phyloP scores from a whole-genome alignment of 2,113 vertebrate species.

The Sinocyclocheilus grahami region DNA sequence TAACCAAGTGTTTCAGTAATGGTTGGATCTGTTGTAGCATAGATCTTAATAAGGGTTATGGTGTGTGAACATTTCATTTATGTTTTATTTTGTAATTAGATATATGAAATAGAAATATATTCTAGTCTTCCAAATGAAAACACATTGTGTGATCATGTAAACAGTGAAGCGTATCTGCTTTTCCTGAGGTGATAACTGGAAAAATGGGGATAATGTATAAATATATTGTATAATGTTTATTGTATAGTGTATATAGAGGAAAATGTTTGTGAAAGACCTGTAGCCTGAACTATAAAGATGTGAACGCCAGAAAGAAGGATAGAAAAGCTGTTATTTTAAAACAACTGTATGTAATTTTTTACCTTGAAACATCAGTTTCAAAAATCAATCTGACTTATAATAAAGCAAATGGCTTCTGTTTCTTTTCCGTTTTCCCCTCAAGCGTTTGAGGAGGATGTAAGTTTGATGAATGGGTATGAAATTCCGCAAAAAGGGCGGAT shows the following conservation, averaged over 20 bases:
- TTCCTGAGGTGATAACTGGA: slow-evolving; percentile 1
- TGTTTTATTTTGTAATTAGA: slow-evolving; percentile 47
- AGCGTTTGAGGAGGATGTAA: too few relatives aligned
- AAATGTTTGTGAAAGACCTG: neutral
- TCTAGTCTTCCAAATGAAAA: slow-evolving; percentile 59
- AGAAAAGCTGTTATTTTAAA: neutral
- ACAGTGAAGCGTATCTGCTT: slow-evolving; percentile 37
- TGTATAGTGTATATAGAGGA: slow-evolving; percentile 15
- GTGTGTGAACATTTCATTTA: slow-evolving; percentile 12
- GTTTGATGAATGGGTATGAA: too few relatives aligned
- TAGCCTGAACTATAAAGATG: neutral
- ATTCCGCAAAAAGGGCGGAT: too few relatives aligned
- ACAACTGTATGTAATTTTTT: too few relatives aligned
- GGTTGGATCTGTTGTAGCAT: slow-evolving; percentile 47
- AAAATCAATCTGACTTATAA: too few relatives aligned
- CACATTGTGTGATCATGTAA: slow-evolving; percentile 40
- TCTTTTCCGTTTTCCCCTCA: too few relatives aligned
- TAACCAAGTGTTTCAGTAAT: slow-evolving; percentile 39
- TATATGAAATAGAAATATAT: slow-evolving; percentile 39
- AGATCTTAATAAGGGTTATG: slow-evolving; percentile 30
- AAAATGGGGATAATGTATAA: slow-evolving; percentile 6
- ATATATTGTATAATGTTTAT: slow-evolving; percentile 27
- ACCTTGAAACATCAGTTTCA: too few relatives aligned
- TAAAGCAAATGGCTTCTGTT: too few relatives aligned
- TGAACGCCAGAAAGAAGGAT: neutral